These are phyloP conservation scores for Anoura caudifer DNA, from an alignment of 2,113 vertebrate species.

Conservation along the genomic window DNA sequence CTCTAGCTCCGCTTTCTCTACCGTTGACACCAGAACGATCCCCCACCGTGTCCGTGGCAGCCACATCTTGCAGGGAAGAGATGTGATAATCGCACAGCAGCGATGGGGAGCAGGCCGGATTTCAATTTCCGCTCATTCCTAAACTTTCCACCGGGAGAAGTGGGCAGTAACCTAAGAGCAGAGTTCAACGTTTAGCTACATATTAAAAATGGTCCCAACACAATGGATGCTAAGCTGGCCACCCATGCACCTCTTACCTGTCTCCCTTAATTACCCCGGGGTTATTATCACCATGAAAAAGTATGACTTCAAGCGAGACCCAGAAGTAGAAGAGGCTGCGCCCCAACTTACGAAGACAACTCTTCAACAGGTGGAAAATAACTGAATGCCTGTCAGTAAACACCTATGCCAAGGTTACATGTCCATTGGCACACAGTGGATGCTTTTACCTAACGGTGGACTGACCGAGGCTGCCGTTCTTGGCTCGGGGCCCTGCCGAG, in stretches of 20 bases:
- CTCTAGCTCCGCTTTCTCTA: background rate
- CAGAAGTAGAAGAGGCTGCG: background rate
- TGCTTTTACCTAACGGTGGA: background rate
- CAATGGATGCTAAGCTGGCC: background rate
- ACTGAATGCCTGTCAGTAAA: background rate
- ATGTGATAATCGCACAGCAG: background rate
- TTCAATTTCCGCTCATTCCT: background rate
- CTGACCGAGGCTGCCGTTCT: background rate
- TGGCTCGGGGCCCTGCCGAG: fast-evolving
- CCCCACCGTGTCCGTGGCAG: background rate
- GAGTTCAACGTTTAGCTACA: background rate
- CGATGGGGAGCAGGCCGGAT: background rate
- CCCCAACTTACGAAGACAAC: background rate
- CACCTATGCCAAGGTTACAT: background rate
- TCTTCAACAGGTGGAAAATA: background rate
- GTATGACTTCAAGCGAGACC: background rate
- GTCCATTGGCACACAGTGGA: background rate
- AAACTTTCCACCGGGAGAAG: background rate
- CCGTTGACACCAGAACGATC: background rate
- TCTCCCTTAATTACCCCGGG: background rate
- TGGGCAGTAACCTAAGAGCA: background rate
- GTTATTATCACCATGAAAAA: background rate
- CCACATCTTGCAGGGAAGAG: background rate
- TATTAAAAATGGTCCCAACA: background rate
- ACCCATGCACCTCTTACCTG: background rate